Evolutionary conservation across 2,888 invertebrate genomes (phyloP).

Genomic region (Julus scanicus): DNA sequence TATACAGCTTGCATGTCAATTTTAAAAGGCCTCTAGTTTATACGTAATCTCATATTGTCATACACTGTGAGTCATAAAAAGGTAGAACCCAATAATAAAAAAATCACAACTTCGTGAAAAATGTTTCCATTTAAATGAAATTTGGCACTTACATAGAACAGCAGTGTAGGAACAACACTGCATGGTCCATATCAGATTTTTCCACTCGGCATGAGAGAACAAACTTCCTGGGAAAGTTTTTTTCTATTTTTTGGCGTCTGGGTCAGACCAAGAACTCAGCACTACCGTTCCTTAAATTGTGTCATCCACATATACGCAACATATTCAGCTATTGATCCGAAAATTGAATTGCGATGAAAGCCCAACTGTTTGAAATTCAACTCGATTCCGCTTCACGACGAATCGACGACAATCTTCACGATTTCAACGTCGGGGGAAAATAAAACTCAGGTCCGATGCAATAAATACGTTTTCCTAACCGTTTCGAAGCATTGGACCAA

Average conservation of each 20-base stretch:
- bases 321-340: conserved; percentile 36
- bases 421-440: background rate
- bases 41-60: too few species aligned
- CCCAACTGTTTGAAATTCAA: conserved; percentile 8
- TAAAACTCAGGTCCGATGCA: conserved; percentile 26
- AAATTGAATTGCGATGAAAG: conserved; percentile 17
- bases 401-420: conserved; percentile 21
- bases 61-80: too few species aligned
- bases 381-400: background rate
- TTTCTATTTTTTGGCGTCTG: background rate
- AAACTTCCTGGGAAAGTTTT: too few species aligned
- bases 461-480: background rate
- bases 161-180: too few species aligned
- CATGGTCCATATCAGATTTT: too few species aligned
- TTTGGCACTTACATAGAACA: too few species aligned
- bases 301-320: background rate
- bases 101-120: too few species aligned
- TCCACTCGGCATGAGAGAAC: too few species aligned
- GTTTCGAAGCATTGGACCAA: conserved; percentile 22
- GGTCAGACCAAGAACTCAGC: background rate
- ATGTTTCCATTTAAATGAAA: too few species aligned
- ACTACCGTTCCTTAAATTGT: background rate
- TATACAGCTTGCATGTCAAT: too few species aligned
- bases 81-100: too few species aligned
- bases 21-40: too few species aligned